These are phyloP conservation scores for Pseudococcus viburni DNA, from an alignment of 2,888 invertebrate species.

Conservation along the genomic window DNA sequence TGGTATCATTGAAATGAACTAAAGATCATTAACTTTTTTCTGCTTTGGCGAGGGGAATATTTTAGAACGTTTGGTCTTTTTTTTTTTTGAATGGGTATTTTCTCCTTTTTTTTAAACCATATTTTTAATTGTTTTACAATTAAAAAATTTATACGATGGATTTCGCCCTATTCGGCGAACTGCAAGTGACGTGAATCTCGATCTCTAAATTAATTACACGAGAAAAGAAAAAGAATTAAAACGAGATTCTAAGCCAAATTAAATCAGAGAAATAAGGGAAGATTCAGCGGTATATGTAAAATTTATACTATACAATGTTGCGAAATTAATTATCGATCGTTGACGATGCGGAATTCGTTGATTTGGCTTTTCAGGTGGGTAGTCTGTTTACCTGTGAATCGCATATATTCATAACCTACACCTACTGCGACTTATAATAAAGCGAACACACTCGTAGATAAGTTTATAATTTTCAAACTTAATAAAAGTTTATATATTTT, in stretches of 20 bases:
- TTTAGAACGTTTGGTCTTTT: slow-evolving; percentile 1
- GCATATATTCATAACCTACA: neutral
- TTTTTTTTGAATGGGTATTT: neutral
- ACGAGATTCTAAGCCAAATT: neutral
- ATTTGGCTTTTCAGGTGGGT: neutral
- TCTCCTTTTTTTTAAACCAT: neutral
- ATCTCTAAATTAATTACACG: neutral
- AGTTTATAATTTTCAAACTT: slow-evolving; percentile 57
- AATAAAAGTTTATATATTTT: slow-evolving; percentile 46
- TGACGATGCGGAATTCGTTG: neutral
- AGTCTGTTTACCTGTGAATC: slow-evolving; percentile 6
- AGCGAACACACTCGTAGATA: neutral
- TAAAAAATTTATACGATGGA: neutral
- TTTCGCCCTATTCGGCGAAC: neutral
- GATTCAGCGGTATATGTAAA: neutral
- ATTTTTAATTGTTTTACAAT: slow-evolving; percentile 32
- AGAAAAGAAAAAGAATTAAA: slow-evolving; percentile 4
- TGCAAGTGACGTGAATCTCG: neutral
- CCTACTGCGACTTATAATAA: neutral
- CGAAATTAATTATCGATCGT: slow-evolving; percentile 36
- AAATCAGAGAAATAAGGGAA: neutral
- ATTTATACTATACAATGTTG: neutral
- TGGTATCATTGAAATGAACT: slow-evolving; percentile 19
- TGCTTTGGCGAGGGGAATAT: neutral
- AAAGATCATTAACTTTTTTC: slow-evolving; percentile 17